A percentile compares a stretch with the other conserved stretches of the same genome.
Evolutionary conservation across 1,140 invertebrate species (phyloP).

Genomic region (Sitodiplosis mosellana): DNA sequence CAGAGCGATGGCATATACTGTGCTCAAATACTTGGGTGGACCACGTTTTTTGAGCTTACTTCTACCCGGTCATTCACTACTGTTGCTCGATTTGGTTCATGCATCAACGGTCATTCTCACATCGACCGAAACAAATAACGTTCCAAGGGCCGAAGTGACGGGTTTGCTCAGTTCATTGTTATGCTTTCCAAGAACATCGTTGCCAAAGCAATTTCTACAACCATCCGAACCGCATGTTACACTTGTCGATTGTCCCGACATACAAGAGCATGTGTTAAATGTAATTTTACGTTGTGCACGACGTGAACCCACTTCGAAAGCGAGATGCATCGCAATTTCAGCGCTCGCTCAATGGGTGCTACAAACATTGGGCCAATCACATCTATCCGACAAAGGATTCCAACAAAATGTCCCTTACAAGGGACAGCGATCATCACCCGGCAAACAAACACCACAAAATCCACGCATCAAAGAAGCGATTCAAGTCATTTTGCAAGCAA

Average conservation of each 20-base stretch:
- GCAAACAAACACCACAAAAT: conserved; percentile 24
- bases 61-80: conserved; percentile 70
- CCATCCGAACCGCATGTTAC: conserved; percentile 46
- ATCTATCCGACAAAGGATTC: not conserved
- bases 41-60: conserved; percentile 72
- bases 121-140: conserved; percentile 54
- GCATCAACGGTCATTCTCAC: conserved; percentile 74
- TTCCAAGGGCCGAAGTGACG: conserved; percentile 78
- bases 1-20: conserved; percentile 35
- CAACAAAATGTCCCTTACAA: conserved; percentile 3
- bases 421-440: not conserved
- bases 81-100: conserved; percentile 78
- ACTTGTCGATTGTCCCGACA: conserved; percentile 24
- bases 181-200: conserved; percentile 56
- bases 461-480: conserved; percentile 64
- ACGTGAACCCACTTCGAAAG: conserved; percentile 70
- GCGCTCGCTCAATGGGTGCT: conserved; percentile 74
- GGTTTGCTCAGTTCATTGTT: conserved; percentile 75
- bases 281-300: conserved; percentile 73
- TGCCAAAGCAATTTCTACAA: conserved; percentile 64
- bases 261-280: conserved; percentile 72
- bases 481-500: conserved; percentile 65
- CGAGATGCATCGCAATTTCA: conserved; percentile 75
- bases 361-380: conserved; percentile 17
- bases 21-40: conserved; percentile 45